Base-by-base conservation (phyloP, 1,140 invertebrate species). In the Ctenoplectra terminalis region DNA sequence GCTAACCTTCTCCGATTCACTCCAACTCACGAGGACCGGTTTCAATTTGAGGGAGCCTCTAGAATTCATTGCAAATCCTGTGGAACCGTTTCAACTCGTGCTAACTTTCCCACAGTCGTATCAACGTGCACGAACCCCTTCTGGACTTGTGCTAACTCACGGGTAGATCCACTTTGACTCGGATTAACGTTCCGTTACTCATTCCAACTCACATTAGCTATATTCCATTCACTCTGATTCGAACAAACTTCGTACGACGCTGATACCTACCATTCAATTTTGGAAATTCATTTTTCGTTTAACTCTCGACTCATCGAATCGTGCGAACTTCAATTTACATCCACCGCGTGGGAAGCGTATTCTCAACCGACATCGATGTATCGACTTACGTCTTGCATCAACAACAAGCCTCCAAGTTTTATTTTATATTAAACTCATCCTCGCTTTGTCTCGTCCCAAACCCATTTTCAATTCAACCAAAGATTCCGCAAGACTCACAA, bases 1-100 rank as follows among this genome's bases (percentile, higher is more conserved):
- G 67, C 67, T 71, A 71, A 54, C 67, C 50, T 52, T 54, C 67
- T 29, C 20, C 50, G 48, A 71, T 71, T 52, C 67, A 26, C 23
- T 52, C 43, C 67, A 54, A 70, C 67, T 70, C 46, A 52, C 67
- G 67, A 70, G 67, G 50, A 46, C 48, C 48, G 50, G 29, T 71
- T 71, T 71, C 67, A 71, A 71, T 71, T 71, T 71, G 48, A 37
- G 15, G 31, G 15, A 66, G 34, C 46, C 29, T 71, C 31, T 48
- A 37, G 67, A 54, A 71, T 37, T n/a, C 48, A 37, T 23, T 54
- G 50, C 23, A 37, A 54, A 56, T 54, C 31, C 31, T 26, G 67
- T 15, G 23, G 23, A 56, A 54, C 48, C 50, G 48, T 71, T 60
- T 61, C 71, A 60, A 58, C 56, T 37, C 34, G 70, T 72, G 70